Percentiles rank a stretch among this genome's conserved stretches.
phyloP scores from a whole-genome alignment of 2,888 invertebrate genomes.

The Eurytoma adleriae region DNA sequence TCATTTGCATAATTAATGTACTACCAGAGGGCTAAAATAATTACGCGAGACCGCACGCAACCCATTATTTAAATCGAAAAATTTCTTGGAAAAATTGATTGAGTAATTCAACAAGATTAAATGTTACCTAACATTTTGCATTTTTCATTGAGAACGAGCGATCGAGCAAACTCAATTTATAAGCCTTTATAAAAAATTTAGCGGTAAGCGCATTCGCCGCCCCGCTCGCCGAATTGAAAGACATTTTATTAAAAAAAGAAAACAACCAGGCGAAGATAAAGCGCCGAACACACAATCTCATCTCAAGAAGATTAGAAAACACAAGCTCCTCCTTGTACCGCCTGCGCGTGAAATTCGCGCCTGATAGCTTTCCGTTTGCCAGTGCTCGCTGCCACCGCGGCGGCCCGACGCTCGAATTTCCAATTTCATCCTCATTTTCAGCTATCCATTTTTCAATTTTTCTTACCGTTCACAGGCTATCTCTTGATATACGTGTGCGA shows the following conservation, averaged over 20 bases:
- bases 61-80: too few species aligned
- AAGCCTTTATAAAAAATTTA: too few species aligned
- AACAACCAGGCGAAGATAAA: background rate
- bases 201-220: too few species aligned
- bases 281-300: background rate
- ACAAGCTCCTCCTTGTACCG: background rate
- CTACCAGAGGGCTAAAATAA: too few species aligned
- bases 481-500: too few species aligned
- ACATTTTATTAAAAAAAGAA: background rate
- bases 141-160: too few species aligned
- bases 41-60: too few species aligned
- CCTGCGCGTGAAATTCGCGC: background rate
- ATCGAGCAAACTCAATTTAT: too few species aligned
- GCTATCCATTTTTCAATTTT: constrained; percentile 46
- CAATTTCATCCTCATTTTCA: constrained; percentile 32
- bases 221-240: background rate
- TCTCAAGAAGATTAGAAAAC: constrained; percentile 6
- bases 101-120: too few species aligned
- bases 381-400: background rate
- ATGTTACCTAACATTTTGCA: too few species aligned
- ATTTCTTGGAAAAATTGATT: too few species aligned
- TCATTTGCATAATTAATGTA: too few species aligned
- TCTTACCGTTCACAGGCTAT: background rate
- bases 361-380: background rate
- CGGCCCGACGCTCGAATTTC: constrained; percentile 41